Conservation (phyloP, 2,888 invertebrate species). For the Hetaerina titia region DNA sequence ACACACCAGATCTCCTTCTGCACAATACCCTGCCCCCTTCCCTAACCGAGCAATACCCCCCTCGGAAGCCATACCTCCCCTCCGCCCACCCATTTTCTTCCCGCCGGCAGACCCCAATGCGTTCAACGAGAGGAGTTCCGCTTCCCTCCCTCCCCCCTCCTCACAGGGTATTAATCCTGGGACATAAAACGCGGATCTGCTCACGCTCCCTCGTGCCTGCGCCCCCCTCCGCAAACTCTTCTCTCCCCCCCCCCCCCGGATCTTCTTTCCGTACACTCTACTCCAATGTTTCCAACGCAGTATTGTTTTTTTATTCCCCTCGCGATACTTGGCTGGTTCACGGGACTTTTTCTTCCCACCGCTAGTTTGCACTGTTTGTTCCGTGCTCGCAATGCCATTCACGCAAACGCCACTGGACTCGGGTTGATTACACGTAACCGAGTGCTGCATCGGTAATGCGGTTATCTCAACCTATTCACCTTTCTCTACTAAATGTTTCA, state of each 20-base stretch:
- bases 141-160: not conserved
- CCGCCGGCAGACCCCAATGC: not conserved
- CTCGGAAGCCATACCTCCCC: not conserved
- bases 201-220: not conserved
- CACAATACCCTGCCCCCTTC: not conserved
- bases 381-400: too few relatives aligned
- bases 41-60: not conserved
- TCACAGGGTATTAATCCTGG: slow-evolving; percentile 56
- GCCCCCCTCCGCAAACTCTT: not conserved
- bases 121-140: slow-evolving; percentile 5
- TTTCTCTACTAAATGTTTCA: too few relatives aligned
- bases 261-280: not conserved
- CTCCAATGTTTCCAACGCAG: not conserved
- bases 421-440: too few relatives aligned
- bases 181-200: slow-evolving; percentile 52
- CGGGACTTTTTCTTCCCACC: too few relatives aligned
- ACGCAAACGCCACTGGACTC: too few relatives aligned
- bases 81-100: not conserved
- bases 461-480: too few relatives aligned
- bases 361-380: too few relatives aligned
- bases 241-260: not conserved
- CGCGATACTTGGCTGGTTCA: too few relatives aligned
- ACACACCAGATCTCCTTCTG: not conserved
- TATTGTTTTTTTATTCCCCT: too few relatives aligned
- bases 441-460: too few relatives aligned